These are phyloP conservation scores for Clarias platycephalus DNA, from an alignment of 2,797 vertebrate species.

Conservation along the genomic window DNA sequence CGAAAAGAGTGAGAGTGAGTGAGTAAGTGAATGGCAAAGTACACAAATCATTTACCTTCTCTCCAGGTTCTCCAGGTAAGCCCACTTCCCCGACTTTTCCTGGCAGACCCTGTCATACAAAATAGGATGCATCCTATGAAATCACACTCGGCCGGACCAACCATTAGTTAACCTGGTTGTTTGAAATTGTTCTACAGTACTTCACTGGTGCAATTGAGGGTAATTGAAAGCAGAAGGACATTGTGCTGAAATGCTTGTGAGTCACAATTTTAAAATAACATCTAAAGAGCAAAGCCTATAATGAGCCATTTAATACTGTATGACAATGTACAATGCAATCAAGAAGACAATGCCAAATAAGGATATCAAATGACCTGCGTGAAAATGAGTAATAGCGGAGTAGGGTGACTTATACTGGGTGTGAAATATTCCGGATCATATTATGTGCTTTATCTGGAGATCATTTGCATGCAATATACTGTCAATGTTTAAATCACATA, in stretches of 20 bases:
- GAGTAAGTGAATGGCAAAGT: not conserved
- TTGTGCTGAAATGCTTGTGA: slow-evolving; percentile 8
- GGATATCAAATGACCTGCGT: not conserved
- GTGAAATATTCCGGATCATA: not conserved
- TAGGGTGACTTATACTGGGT: not conserved
- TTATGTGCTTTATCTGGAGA: not conserved
- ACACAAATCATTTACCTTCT: slow-evolving; percentile 63
- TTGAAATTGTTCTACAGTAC: slow-evolving; percentile 8
- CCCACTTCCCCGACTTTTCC: slow-evolving; percentile 70
- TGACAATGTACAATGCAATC: not conserved
- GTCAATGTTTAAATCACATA: slow-evolving; percentile 29
- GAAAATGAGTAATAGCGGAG: not conserved
- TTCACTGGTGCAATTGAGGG: not conserved
- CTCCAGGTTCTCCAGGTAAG: slow-evolving; percentile 68
- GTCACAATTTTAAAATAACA: slow-evolving; percentile 16
- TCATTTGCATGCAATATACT: not conserved
- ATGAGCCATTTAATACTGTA: not conserved
- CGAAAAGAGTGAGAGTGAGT: not conserved
- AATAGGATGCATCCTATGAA: slow-evolving; percentile 29
- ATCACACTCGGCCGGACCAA: slow-evolving; percentile 8
- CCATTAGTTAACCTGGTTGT: not conserved
- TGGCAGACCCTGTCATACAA: slow-evolving; percentile 66
- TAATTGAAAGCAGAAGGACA: slow-evolving; percentile 29
- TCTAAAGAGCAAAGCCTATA: not conserved
- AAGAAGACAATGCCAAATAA: not conserved